Percentiles rank a stretch among this genome's conserved stretches.
Evolutionary conservation across 2,113 vertebrate genomes (phyloP).

Genomic region (Pseudolaguvia tuberculata): DNA sequence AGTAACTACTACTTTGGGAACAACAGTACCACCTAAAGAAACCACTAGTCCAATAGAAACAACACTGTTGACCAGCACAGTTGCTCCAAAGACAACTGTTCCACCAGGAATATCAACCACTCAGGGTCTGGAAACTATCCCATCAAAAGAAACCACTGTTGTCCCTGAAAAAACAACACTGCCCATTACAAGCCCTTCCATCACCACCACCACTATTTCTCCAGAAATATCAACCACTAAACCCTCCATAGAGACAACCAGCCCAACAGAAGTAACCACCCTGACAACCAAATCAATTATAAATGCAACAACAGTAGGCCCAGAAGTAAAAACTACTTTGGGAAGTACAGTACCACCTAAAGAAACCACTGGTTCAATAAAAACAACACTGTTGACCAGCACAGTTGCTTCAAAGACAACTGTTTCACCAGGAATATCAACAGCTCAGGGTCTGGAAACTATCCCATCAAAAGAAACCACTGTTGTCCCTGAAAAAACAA

Average conservation of each 20-base stretch:
- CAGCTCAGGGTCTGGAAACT: too few relatives aligned
- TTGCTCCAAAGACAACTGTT: neutral
- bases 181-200: neutral
- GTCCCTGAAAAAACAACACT: neutral
- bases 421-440: too few relatives aligned
- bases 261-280: constrained; percentile 3
- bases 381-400: too few relatives aligned
- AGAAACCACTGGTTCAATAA: neutral
- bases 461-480: too few relatives aligned
- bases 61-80: neutral
- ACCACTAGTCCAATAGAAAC: neutral
- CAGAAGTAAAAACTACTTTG: neutral
- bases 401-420: too few relatives aligned
- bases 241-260: constrained; percentile 27
- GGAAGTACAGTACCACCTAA: neutral
- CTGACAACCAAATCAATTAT: neutral
- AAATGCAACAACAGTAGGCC: neutral
- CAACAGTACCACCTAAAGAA: neutral
- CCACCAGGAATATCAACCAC: neutral
- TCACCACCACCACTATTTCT: neutral
- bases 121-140: too few relatives aligned
- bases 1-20: neutral
- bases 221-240: neutral
- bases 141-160: too few relatives aligned
- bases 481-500: too few relatives aligned